These are phyloP conservation scores for Anseranas semipalmata DNA, from an alignment of 2,113 vertebrate genomes.

Conservation along the genomic window DNA sequence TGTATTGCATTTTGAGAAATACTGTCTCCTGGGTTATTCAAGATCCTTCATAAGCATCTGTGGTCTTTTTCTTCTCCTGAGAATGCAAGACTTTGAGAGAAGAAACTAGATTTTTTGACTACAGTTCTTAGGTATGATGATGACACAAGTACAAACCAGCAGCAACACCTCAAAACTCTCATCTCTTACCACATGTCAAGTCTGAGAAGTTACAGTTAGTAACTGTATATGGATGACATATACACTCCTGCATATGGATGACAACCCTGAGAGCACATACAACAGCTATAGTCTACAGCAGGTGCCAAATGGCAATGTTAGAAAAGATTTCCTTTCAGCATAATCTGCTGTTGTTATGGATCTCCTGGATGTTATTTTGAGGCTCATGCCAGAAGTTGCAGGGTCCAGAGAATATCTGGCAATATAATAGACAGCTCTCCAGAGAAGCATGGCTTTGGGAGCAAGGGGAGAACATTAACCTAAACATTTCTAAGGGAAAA, in stretches of 20 bases:
- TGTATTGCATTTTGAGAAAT: background rate
- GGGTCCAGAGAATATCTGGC: background rate
- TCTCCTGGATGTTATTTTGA: background rate
- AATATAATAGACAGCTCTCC: background rate
- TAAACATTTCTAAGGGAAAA: slow-evolving; percentile 21
- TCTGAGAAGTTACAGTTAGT: background rate
- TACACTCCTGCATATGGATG: background rate
- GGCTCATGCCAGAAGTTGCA: background rate
- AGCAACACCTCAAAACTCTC: background rate
- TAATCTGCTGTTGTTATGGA: background rate
- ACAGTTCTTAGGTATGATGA: background rate
- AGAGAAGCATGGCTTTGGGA: background rate
- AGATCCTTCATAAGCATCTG: background rate
- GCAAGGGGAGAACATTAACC: background rate
- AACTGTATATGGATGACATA: background rate
- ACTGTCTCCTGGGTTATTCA: background rate
- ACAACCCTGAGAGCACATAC: background rate
- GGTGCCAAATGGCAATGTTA: background rate
- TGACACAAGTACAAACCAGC: background rate
- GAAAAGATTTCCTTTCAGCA: background rate
- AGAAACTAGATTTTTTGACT: background rate
- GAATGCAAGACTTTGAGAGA: background rate
- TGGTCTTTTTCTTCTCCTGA: background rate
- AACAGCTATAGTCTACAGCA: fast-evolving
- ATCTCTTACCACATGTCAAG: background rate